These are phyloP conservation scores for Nomada fabriciana DNA, from an alignment of 2,888 invertebrate genomes.

Conservation along the genomic window DNA sequence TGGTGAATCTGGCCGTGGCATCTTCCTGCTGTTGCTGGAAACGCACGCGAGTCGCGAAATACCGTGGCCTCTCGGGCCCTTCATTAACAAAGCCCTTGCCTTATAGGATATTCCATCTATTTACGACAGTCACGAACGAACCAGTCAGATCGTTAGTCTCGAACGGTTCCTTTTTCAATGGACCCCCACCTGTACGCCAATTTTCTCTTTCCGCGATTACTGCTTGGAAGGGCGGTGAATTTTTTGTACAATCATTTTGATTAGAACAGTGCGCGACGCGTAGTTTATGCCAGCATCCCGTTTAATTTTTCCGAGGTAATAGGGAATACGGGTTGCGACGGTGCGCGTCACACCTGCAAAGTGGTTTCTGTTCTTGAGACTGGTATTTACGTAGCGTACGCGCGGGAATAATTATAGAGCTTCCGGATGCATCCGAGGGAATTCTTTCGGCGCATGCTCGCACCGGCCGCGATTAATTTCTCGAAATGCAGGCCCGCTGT, in stretches of 20 bases:
- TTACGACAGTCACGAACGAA: conserved; percentile 72
- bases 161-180: conserved; percentile 64
- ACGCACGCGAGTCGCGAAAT: conserved; percentile 76
- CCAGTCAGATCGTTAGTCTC: conserved; percentile 68
- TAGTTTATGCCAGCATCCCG: no score
- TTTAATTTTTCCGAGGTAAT: no score
- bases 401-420: conserved; percentile 44
- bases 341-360: no score
- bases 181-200: conserved; percentile 17
- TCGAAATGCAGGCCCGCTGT: conserved; percentile 34
- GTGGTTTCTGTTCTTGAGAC: no score
- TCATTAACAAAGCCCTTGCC: conserved; percentile 73
- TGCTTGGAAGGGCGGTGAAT: no score
- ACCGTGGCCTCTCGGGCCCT: conserved; percentile 59
- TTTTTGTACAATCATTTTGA: no score
- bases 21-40: conserved; percentile 70
- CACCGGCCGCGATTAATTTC: conserved; percentile 44
- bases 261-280: no score
- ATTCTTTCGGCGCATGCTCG: conserved; percentile 28
- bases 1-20: conserved; percentile 68
- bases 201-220: background rate
- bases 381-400: background rate
- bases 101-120: conserved; percentile 74
- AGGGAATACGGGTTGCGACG: no score
- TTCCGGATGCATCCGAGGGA: conserved; percentile 27